A percentile compares a stretch with the other conserved stretches of the same genome.
phyloP scores from a whole-genome alignment of 2,113 vertebrate genomes.

The Channa maculata region DNA sequence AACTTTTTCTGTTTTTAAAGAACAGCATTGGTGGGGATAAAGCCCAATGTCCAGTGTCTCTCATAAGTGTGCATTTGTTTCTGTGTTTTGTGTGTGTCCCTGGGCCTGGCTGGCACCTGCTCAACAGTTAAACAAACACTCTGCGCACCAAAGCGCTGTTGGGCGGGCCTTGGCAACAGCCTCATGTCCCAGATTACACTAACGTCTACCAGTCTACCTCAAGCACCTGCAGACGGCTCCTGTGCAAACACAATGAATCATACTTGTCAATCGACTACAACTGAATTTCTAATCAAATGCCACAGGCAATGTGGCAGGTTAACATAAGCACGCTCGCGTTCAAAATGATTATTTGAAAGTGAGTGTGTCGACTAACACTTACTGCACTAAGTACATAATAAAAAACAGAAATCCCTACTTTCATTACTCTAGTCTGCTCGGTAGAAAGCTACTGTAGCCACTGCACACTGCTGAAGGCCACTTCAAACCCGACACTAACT shows the following conservation, averaged over 20 bases:
- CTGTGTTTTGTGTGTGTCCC: not conserved
- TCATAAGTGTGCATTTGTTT: not conserved
- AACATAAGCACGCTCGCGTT: not conserved
- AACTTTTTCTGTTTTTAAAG: not conserved
- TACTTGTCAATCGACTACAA: not conserved
- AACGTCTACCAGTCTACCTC: conserved; percentile 38
- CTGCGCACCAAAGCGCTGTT: not conserved
- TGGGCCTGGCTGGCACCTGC: conserved; percentile 36
- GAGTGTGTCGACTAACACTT: not conserved
- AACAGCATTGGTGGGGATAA: conserved; percentile 9
- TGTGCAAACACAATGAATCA: conserved; percentile 11
- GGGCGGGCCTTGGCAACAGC: conserved; percentile 48
- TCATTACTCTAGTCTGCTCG: conserved; percentile 11
- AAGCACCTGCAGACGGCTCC: conserved; percentile 36
- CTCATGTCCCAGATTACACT: conserved; percentile 49
- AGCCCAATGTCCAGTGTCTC: not conserved
- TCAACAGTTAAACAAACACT: conserved; percentile 35
- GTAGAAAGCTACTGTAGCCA: not conserved
- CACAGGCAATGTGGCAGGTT: not conserved
- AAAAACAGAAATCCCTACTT: conserved; percentile 40
- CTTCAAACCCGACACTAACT: not conserved
- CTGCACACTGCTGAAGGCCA: not conserved
- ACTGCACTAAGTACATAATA: not conserved
- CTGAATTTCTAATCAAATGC: not conserved
- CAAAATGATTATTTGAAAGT: not conserved